Evolutionary conservation across 2,888 invertebrate species (phyloP), one percentile per base, ranked within the genome.

Genomic region (Eumacrocentrus americanus): DNA sequence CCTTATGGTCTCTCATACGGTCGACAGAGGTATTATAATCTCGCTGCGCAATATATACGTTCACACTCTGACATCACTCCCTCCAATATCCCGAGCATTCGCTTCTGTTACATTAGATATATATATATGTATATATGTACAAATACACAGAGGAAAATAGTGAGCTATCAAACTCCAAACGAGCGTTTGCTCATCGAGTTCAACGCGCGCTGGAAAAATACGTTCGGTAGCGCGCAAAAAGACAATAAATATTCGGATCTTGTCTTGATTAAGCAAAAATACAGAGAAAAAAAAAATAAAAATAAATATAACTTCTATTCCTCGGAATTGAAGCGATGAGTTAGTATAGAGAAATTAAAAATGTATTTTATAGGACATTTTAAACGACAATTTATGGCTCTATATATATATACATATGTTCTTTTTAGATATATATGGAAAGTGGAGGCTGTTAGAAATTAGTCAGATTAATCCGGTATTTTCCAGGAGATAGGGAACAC

Each of bases 361-460:
- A n/a, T n/a, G n/a, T n/a, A n/a, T n/a, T n/a, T n/a, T n/a, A n/a
- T n/a, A n/a, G n/a, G n/a, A n/a, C n/a, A n/a, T n/a, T n/a, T n/a
- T n/a, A n/a, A n/a, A n/a, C n/a, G n/a, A n/a, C n/a, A n/a, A n/a
- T 37, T 37, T 40, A 6, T 2, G 5, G 18, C 14, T 40, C 9
- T 16, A 16, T 2, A 40, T n/a, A 40, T 40, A 14, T 12, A 14
- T 6, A 7, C 18, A 5, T 40, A n/a, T 16, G 14, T 40, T 40
- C 5, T 16, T 12, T 40, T 5, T 6, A 7, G 2, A 16, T 7
- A 7, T 14, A 40, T 1, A 14, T 16, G 2, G 6, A 40, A 16
- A 40, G 38, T 40, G n/a, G n/a, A n/a, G n/a, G 16, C 38, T 18
- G 38, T 40, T 40, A 40, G 18, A 40, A 40, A 40, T 40, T 40